Percentiles rank a stretch among this genome's conserved stretches.
Conservation (phyloP, 2,888 invertebrate genomes). For the Hyposoter dolosus region DNA sequence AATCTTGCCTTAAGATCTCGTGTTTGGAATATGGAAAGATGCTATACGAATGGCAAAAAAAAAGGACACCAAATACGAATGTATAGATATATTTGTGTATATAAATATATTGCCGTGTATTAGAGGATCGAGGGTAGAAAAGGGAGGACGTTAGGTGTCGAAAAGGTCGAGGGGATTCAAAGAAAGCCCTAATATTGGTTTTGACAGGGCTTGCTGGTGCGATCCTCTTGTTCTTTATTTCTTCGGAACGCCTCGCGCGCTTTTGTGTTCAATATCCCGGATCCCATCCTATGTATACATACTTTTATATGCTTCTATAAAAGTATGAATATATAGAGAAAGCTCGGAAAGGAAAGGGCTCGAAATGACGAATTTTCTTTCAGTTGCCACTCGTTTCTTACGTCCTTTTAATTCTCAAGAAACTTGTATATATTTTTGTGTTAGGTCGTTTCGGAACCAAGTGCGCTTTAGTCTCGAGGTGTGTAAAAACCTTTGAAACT, state of each 20-base stretch:
- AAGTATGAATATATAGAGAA: background rate
- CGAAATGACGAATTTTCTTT: background rate
- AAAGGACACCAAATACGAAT: conserved; percentile 31
- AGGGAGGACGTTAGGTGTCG: conserved; percentile 74
- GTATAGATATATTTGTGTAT: background rate
- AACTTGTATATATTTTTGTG: background rate
- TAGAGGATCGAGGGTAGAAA: conserved; percentile 22
- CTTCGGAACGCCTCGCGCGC: conserved; percentile 57
- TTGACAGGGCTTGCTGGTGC: conserved; percentile 79
- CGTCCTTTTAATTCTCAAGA: conserved; percentile 1
- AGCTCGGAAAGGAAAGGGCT: background rate
- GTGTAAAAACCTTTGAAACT: conserved; percentile 63
- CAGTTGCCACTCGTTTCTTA: background rate
- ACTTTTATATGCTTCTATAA: conserved; percentile 32
- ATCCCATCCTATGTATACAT: conserved; percentile 28
- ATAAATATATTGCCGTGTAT: conserved; percentile 7
- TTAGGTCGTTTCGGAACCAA: background rate
- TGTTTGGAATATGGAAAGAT: conserved; percentile 34
- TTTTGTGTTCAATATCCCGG: conserved; percentile 56
- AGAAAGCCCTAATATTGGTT: conserved; percentile 79
- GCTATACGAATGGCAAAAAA: conserved; percentile 36
- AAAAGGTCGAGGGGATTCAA: conserved; percentile 74
- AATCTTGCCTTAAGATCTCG: conserved; percentile 19
- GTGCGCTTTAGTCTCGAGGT: conserved; percentile 53
- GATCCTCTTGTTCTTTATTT: conserved; percentile 68